Conservation (phyloP, 2,113 vertebrate genomes). For the Phoxinus phoxinus region DNA sequence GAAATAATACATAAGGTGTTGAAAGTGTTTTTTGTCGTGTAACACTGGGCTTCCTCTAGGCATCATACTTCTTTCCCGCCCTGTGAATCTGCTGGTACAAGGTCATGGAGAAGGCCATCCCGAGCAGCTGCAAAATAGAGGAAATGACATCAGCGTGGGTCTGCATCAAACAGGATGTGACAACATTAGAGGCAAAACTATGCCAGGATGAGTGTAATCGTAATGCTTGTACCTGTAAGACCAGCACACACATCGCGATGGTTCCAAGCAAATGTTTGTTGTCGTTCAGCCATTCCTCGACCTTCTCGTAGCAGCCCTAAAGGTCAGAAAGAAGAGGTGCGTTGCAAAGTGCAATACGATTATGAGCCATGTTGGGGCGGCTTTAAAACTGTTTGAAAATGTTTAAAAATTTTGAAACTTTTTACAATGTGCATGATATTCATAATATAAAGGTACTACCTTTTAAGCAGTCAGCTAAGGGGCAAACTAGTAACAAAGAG, state of each 20-base stretch:
- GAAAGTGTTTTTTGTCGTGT: not conserved
- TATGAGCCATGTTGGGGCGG: not conserved
- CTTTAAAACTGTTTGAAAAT: not conserved
- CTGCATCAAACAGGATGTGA: not conserved
- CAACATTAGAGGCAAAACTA: not conserved
- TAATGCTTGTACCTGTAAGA: conserved; percentile 85
- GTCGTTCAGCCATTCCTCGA: conserved; percentile 91
- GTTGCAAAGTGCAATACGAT: not conserved
- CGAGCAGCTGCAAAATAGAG: conserved; percentile 84
- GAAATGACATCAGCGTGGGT: conserved; percentile 43
- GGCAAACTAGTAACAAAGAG: not conserved
- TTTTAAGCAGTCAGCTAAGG: not conserved
- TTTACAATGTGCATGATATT: not conserved
- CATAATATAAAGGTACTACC: not conserved
- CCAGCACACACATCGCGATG: conserved; percentile 90
- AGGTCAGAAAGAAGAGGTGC: not conserved
- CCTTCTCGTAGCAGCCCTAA: conserved; percentile 93
- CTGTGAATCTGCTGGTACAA: conserved; percentile 97
- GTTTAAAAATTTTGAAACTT: not conserved
- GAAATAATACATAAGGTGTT: conserved; percentile 21
- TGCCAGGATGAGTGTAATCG: not conserved
- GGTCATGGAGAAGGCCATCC: conserved; percentile 99
- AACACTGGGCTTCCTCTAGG: conserved; percentile 71
- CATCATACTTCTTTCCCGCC: conserved; percentile 93
- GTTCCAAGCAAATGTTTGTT: conserved; percentile 94